Evolutionary conservation across 2,113 vertebrate species (phyloP), one percentile per base, ranked within the genome.

Genomic region (Fulmarus glacialis): DNA sequence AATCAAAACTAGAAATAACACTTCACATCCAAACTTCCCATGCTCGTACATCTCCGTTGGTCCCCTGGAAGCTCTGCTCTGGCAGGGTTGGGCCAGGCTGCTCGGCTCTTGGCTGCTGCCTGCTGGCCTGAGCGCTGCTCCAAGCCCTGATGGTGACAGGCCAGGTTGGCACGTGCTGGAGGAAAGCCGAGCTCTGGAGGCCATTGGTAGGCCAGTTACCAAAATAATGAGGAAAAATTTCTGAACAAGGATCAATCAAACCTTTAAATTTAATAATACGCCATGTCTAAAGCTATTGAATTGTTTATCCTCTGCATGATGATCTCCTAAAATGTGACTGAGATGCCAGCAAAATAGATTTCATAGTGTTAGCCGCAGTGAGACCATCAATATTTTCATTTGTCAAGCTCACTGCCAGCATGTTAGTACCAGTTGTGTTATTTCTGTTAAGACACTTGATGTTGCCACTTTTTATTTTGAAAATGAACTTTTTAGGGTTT

Each of bases 41-140:
- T 43, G 40, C 47, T 84, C 0, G 0, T 42, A 1, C 32, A 17
- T 63, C 55, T 53, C 36, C 32, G 9, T 9, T 0, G 0, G 30
- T 64, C 12, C 64, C 1, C 1, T 38, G 56, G 82, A 63, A 38
- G 43, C 20, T 24, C 29, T 32, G 58, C 62, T 83, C 52, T n/a
- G 67, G 53, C 40, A 43, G 63, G 26, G 32, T 55, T 36, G 81
- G 64, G 17, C 23, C 2, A 4, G 13, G 27, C 66, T 90, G 34
- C 64, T 6, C 0, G 1, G 38, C 55, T n/a, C 66, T 70, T 3
- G 12, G n/a, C 21, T 79, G 73, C 72, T 87, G 32, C 18, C 38
- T 38, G 30, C 20, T 34, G 29, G 6, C 53, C 56, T 30, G 26
- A 47, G 38, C 6, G 3, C 38, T 29, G 59, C 50, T 87, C 32